phyloP scores from a whole-genome alignment of 2,113 vertebrate genomes.

The Apus apus region DNA sequence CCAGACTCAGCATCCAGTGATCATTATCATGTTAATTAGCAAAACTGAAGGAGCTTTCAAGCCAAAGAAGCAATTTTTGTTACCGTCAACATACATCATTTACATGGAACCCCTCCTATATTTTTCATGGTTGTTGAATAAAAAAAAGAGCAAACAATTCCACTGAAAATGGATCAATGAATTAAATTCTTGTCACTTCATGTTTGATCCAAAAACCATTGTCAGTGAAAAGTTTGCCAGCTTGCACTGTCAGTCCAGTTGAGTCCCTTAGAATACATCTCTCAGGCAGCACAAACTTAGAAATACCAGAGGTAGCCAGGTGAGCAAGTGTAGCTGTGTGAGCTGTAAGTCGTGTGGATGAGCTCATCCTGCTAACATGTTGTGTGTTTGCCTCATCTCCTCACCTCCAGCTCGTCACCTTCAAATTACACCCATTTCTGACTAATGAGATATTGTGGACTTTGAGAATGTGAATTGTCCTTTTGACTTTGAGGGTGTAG shows the following conservation, averaged over 20 bases:
- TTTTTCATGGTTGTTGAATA: neutral
- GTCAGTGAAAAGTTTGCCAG: neutral
- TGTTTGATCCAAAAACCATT: neutral
- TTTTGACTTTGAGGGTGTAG: neutral
- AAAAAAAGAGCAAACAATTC: neutral
- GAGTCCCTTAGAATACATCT: neutral
- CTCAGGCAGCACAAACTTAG: rapidly evolving
- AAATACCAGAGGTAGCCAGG: neutral
- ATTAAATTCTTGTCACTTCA: neutral
- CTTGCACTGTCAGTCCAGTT: neutral
- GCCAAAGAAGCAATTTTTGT: neutral
- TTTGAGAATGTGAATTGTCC: neutral
- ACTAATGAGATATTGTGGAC: neutral
- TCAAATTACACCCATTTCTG: neutral
- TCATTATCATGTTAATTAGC: neutral
- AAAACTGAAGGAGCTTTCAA: neutral
- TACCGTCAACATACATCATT: neutral
- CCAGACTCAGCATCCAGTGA: neutral
- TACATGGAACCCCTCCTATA: neutral
- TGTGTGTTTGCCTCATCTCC: neutral
- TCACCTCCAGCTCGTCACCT: neutral
- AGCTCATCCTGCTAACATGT: rapidly evolving
- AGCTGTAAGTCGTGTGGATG: neutral
- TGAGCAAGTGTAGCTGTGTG: neutral
- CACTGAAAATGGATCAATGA: neutral